Percentiles rank a stretch among this genome's conserved stretches.
Evolutionary conservation across 2,888 invertebrate genomes (phyloP).

Genomic region (Tenthredo livida): DNA sequence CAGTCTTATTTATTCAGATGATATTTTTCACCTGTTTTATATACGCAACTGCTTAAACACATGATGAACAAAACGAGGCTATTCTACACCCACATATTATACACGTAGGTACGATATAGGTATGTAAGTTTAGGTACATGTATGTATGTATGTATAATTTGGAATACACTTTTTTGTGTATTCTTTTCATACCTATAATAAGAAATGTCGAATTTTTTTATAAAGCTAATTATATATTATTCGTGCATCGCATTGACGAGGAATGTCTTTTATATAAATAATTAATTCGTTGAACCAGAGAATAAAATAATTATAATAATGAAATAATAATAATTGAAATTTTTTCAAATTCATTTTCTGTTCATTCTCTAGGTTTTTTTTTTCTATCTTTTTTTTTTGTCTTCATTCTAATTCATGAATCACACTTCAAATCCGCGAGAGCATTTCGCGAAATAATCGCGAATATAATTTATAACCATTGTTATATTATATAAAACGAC

Average conservation of each 20-base stretch:
- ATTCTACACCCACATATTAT: not conserved
- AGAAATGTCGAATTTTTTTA: not conserved
- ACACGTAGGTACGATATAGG: not conserved
- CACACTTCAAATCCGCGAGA: not conserved
- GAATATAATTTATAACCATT: not conserved
- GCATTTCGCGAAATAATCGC: not conserved
- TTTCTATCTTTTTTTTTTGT: not conserved
- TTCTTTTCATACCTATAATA: not conserved
- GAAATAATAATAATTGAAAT: not conserved
- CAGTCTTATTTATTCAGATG: conserved; percentile 69
- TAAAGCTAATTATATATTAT: not conserved
- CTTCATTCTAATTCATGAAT: not conserved
- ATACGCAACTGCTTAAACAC: conserved; percentile 71
- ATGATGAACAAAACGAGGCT: conserved; percentile 12
- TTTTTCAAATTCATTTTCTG: not conserved
- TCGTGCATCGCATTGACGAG: not conserved
- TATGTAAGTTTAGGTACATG: not conserved
- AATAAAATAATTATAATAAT: not conserved
- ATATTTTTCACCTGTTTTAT: conserved; percentile 62
- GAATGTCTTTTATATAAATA: not conserved
- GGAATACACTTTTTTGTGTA: not conserved
- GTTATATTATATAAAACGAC: not conserved
- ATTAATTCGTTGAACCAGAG: not conserved
- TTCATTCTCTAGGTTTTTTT: not conserved
- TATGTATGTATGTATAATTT: not conserved